Base-by-base conservation (phyloP, 2,797 vertebrate species). In the Sebastes itinus region DNA sequence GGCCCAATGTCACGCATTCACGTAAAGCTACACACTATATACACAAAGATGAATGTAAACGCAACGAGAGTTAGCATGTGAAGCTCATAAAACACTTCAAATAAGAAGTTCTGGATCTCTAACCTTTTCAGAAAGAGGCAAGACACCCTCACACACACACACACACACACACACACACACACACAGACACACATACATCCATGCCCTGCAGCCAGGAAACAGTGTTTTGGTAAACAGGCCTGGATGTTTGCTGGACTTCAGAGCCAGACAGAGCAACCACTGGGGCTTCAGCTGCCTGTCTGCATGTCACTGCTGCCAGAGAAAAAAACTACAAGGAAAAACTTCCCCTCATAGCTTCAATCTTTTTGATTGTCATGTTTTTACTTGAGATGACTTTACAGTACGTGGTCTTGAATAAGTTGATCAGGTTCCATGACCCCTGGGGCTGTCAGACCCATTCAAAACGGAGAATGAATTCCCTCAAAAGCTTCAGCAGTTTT, bases 261-360 rank as follows among this genome's bases (percentile, higher is more conserved):
- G 79, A 83, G 62, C 4, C 76, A 85, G 85, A 80, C 80, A 60
- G 58, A 77, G 13, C 22, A 20, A 62, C 75, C 78, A 32, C 72
- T 55, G 72, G 80, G 75, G 76, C 75, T 85, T 83, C 77, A 75
- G 68, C 65, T 63, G 62, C 64, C 82, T 81, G 78, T 83, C 84
- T 86, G 30, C 71, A 69, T 63, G 66, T 82, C 75, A 82, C 65
- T 35, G 63, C 81, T 77, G 58, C 61, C 77, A 85, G 60, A 14
- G 12, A n/a, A 28, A 12, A 12, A 63, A 12, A 30, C 14, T 32
- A 42, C 10, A 38, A 23, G 35, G 66, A 65, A 23, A 32, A 62
- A 7, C 38, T 23, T 38, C n/a, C 52, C n/a, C 20, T 70, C 59
- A 7, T 18, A 46, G 63, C 23, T 74, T 79, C 61, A 64, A 0